phyloP scores from a whole-genome alignment of 2,797 vertebrate species.

The Thripadectes ignobilis region DNA sequence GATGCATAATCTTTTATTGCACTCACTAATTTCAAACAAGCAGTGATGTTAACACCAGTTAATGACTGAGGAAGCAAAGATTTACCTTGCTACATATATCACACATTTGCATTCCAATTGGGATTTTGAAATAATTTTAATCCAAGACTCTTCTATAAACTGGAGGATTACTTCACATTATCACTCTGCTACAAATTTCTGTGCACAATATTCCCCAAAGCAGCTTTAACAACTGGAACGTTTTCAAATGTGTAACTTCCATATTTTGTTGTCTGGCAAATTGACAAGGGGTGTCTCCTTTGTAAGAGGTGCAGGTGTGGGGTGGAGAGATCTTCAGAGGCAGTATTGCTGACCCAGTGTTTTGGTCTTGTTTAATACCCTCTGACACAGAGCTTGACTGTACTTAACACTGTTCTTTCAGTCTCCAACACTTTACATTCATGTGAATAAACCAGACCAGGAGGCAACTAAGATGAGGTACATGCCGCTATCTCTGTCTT shows the following conservation, averaged over 20 bases:
- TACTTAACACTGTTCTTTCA: neutral
- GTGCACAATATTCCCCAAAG: neutral
- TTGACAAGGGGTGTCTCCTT: neutral
- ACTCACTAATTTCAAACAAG: neutral
- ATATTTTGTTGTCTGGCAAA: neutral
- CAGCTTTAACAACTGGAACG: neutral
- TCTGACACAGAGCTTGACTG: neutral
- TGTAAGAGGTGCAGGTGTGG: neutral
- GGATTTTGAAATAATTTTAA: neutral
- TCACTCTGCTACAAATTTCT: neutral
- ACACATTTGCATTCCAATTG: neutral
- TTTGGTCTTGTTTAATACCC: neutral
- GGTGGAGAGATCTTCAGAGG: neutral
- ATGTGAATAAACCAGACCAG: neutral
- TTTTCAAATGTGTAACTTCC: neutral
- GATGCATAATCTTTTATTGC: neutral
- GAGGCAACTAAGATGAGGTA: slow-evolving; percentile 15
- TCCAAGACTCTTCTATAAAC: neutral
- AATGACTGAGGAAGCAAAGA: neutral
- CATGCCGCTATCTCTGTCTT: neutral
- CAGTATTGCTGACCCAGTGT: neutral
- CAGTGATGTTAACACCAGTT: neutral
- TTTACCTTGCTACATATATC: neutral
- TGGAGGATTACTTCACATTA: neutral
- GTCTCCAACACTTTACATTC: neutral